Percentiles rank a stretch among this genome's conserved stretches.
These are phyloP conservation scores for Odontamblyopus rebecca DNA, from an alignment of 2,797 vertebrate species.

Conservation along the genomic window DNA sequence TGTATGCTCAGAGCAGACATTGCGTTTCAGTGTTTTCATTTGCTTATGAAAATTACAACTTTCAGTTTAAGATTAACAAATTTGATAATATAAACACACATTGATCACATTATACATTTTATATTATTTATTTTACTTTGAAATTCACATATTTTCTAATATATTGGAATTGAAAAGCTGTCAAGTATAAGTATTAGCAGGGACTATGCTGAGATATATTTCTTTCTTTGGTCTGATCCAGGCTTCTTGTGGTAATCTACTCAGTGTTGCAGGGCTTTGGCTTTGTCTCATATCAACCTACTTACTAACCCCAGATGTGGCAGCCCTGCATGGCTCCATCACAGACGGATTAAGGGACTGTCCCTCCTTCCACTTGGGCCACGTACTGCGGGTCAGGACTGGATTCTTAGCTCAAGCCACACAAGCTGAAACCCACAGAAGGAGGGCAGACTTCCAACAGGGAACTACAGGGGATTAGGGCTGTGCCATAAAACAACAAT, in stretches of 20 bases:
- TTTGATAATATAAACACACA: slow-evolving; percentile 13
- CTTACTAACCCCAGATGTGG: slow-evolving; percentile 71
- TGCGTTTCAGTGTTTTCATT: slow-evolving; percentile 34
- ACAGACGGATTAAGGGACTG: slow-evolving; percentile 63
- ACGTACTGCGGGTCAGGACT: slow-evolving; percentile 42
- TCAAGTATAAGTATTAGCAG: slow-evolving; percentile 57
- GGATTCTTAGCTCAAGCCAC: slow-evolving; percentile 28
- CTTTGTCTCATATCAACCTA: slow-evolving; percentile 66
- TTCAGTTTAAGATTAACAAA: slow-evolving; percentile 22
- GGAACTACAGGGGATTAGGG: neutral
- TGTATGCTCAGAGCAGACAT: slow-evolving; percentile 30
- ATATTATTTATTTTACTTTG: slow-evolving; percentile 32
- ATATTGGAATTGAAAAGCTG: slow-evolving; percentile 21
- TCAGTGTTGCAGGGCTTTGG: slow-evolving; percentile 54
- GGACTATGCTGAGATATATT: slow-evolving; percentile 18
- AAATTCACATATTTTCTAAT: slow-evolving; percentile 35
- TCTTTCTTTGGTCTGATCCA: slow-evolving; percentile 48
- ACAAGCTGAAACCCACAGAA: slow-evolving; percentile 21
- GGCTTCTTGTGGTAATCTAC: slow-evolving; percentile 63
- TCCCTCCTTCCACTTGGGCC: slow-evolving; percentile 41
- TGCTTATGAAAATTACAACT: slow-evolving; percentile 33
- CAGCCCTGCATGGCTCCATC: slow-evolving; percentile 53
- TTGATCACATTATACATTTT: slow-evolving; percentile 22
- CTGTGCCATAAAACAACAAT: too few species aligned
- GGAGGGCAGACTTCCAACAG: neutral